phyloP scores from a whole-genome alignment of 2,797 vertebrate genomes.

The Alauda arvensis region DNA sequence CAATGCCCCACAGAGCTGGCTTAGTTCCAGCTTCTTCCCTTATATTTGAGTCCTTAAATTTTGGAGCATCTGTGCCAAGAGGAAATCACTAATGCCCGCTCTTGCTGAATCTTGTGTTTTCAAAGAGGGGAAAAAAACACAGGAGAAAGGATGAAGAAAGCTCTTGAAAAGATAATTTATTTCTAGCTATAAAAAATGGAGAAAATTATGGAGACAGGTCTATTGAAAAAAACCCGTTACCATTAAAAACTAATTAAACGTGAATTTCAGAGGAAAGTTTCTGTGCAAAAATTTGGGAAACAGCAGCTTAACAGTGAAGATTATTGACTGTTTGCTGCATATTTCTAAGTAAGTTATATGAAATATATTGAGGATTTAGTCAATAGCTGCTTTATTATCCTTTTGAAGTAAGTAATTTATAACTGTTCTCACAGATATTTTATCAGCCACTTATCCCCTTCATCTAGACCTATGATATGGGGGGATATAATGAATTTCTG shows the following conservation, averaged over 20 bases:
- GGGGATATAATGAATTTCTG: slow-evolving; percentile 69
- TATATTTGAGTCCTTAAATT: rapidly evolving
- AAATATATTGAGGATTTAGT: slow-evolving; percentile 54
- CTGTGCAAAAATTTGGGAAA: slow-evolving; percentile 59
- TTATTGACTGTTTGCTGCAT: slow-evolving; percentile 68
- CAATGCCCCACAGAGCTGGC: rapidly evolving
- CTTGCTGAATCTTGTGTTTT: background rate
- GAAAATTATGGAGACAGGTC: slow-evolving; percentile 58
- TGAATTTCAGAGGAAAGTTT: slow-evolving; percentile 67
- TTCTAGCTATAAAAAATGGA: slow-evolving; percentile 55
- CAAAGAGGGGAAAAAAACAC: slow-evolving; percentile 9
- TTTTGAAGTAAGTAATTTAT: slow-evolving; percentile 75
- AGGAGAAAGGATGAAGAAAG: background rate
- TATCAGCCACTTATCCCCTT: slow-evolving; percentile 81
- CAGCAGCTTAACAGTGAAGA: slow-evolving; percentile 62
- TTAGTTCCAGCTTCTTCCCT: background rate
- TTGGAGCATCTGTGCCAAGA: background rate
- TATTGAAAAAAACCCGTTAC: slow-evolving; percentile 57
- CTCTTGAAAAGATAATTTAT: slow-evolving; percentile 39
- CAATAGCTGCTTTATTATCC: slow-evolving; percentile 48
- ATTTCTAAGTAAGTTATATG: slow-evolving; percentile 61
- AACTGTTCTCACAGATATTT: slow-evolving; percentile 74
- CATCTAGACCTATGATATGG: slow-evolving; percentile 74
- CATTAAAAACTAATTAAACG: slow-evolving; percentile 69
- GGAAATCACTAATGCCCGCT: background rate